Percentiles rank a stretch among this genome's conserved stretches.
phyloP scores from a whole-genome alignment of 2,888 invertebrate genomes.

The Anticlea derivata region DNA sequence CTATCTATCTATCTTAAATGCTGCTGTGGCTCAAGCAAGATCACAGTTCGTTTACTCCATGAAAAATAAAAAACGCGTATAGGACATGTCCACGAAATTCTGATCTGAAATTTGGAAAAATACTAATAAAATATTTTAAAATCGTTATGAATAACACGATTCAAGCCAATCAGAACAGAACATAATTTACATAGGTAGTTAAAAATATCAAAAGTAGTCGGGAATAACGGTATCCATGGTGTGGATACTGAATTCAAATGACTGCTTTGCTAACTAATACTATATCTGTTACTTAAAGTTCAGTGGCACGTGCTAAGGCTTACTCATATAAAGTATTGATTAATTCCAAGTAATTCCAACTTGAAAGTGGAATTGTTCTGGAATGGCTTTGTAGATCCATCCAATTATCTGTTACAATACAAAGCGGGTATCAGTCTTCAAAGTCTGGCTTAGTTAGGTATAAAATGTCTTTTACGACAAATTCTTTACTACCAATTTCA shows the following conservation, averaged over 20 bases:
- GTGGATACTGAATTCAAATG: conserved; percentile 8
- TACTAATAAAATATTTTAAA: conserved; percentile 13
- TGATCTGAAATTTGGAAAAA: too few relatives aligned
- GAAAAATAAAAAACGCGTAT: too few relatives aligned
- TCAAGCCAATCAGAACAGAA: conserved; percentile 16
- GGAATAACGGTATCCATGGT: conserved; percentile 14
- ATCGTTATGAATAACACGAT: conserved; percentile 16
- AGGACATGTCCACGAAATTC: too few relatives aligned
- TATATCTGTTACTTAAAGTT: background rate
- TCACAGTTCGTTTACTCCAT: too few relatives aligned
- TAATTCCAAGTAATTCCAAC: background rate
- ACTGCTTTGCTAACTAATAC: background rate
- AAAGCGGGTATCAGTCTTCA: too few relatives aligned
- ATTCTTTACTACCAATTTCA: too few relatives aligned
- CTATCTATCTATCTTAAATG: too few relatives aligned
- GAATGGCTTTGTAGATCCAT: too few relatives aligned
- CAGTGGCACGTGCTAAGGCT: background rate
- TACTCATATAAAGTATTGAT: background rate
- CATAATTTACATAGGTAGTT: conserved; percentile 18
- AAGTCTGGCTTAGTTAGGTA: too few relatives aligned
- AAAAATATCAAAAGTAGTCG: conserved; percentile 16
- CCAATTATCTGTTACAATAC: too few relatives aligned
- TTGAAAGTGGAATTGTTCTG: background rate
- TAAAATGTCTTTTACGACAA: too few relatives aligned
- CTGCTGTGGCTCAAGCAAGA: too few relatives aligned